Percentiles rank a stretch among this genome's conserved stretches.
Evolutionary conservation across 2,888 invertebrate species (phyloP).

Genomic region (Dusona sp.): DNA sequence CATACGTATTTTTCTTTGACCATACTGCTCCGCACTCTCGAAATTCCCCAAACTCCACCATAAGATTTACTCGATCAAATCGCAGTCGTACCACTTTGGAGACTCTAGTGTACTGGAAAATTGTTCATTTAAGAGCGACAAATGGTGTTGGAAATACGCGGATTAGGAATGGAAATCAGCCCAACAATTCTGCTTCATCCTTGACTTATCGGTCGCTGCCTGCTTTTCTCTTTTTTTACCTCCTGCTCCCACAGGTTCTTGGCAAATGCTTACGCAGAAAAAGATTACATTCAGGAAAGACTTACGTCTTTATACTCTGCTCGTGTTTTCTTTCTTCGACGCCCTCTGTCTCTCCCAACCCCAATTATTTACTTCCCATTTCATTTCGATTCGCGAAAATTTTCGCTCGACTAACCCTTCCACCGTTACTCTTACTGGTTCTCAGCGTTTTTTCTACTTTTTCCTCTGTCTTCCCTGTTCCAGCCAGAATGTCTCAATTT

Average conservation of each 20-base stretch:
- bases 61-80: not conserved
- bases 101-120: not conserved
- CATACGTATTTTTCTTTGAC: not conserved
- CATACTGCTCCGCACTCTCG: not conserved
- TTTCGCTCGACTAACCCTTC: conserved; percentile 54
- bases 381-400: conserved; percentile 46
- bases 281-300: conserved; percentile 55
- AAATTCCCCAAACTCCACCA: not conserved
- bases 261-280: conserved; percentile 55
- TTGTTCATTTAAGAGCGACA: conserved; percentile 68
- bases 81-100: not conserved
- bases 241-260: not conserved
- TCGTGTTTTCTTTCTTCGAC: conserved; percentile 15
- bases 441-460: conserved; percentile 54
- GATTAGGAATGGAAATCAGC: conserved; percentile 77
- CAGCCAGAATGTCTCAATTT: conserved; percentile 20
- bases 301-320: not conserved
- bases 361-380: conserved; percentile 32
- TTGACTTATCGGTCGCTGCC: conserved; percentile 72
- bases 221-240: conserved; percentile 18
- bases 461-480: conserved; percentile 40
- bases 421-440: conserved; percentile 24
- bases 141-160: conserved; percentile 78
- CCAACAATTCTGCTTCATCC: conserved; percentile 42
- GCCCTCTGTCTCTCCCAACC: conserved; percentile 25